A percentile compares a stretch with the other conserved stretches of the same genome.
Conservation (phyloP, 1,140 invertebrate genomes). For the Condylostylus longicornis region DNA sequence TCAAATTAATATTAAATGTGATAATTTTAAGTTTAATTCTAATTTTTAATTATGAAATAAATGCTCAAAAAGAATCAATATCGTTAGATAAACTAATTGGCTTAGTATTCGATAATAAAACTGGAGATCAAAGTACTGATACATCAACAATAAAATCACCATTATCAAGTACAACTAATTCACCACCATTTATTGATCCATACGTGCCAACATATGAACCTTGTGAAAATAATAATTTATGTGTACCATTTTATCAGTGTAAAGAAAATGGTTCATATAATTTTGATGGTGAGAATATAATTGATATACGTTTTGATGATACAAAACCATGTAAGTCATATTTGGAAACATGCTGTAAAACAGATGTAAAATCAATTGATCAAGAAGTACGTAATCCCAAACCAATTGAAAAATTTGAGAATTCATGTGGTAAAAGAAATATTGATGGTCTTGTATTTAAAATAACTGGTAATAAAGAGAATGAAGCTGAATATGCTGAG, state of each 20-base stretch:
- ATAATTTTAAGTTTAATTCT: too few species aligned
- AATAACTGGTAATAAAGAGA: conserved; percentile 47
- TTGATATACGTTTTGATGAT: conserved; percentile 42
- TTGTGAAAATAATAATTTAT: conserved; percentile 32
- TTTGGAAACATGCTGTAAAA: conserved; percentile 19
- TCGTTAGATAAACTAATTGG: too few species aligned
- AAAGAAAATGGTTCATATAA: conserved; percentile 38
- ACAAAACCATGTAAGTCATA: conserved; percentile 30
- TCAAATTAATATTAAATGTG: too few species aligned
- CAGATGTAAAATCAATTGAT: conserved; percentile 2
- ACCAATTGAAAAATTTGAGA: conserved; percentile 6
- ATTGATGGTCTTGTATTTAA: conserved; percentile 50
- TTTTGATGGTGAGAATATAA: conserved; percentile 53
- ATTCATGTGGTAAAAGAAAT: conserved; percentile 58
- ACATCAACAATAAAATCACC: too few species aligned
- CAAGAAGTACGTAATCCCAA: conserved; percentile 25
- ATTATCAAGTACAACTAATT: too few species aligned
- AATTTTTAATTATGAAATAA: too few species aligned
- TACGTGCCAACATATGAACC: too few species aligned
- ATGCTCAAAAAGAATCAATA: too few species aligned
- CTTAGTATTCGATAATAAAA: too few species aligned
- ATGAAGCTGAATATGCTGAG: conserved; percentile 38
- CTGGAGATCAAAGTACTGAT: too few species aligned
- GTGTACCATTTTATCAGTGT: conserved; percentile 24
- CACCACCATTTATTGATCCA: too few species aligned